Base-by-base conservation (phyloP, 1,140 invertebrate genomes). In the Bombus consobrinus region DNA sequence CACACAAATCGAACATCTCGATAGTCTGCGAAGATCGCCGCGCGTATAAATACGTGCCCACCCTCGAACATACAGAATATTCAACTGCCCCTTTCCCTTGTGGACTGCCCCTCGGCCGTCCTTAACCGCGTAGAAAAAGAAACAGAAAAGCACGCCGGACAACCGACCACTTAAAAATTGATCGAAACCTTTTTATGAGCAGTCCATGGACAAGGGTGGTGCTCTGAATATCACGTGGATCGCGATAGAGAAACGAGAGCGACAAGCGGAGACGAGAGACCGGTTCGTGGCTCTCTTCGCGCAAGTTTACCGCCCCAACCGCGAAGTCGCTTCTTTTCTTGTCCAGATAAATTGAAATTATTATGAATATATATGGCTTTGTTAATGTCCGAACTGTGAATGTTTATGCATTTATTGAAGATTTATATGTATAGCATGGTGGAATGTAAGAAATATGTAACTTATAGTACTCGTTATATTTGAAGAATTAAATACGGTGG, bases 101-200 rank as follows among this genome's bases (percentile, higher is more conserved):
- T n/a, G 13, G 32, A 32, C 2, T 25, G 12, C 47, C 13, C 1
- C 13, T 3, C 8, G 0, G 28, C 12, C 15, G 8, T 25, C 34
- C 13, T 32, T 37, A 69, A 37, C 43, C 75, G 32, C 53, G 25
- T 79, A 79, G 62, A 83, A 75, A 81, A 62, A 78, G 83, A 89
- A 75, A 82, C 59, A 82, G 77, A 75, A n/a, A 57, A 64, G 64
- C 77, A 41, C 13, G 69, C n/a, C 37, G 82, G 76, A 69, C 78
- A 72, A 57, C 39, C 64, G 72, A n/a, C 81, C 83, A 82, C 78
- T 92, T 87, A 91, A 92, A 92, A 91, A 89, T 90, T 91, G 85
- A 92, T 91, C 89, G 89, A 86, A 87, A 78, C 80, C 86, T 87
- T 89, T 91, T 89, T 87, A 85, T 81, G 88, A 89, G 64, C 39